phyloP scores from a whole-genome alignment of 2,797 vertebrate genomes.

The Pseudochirops corinnae region DNA sequence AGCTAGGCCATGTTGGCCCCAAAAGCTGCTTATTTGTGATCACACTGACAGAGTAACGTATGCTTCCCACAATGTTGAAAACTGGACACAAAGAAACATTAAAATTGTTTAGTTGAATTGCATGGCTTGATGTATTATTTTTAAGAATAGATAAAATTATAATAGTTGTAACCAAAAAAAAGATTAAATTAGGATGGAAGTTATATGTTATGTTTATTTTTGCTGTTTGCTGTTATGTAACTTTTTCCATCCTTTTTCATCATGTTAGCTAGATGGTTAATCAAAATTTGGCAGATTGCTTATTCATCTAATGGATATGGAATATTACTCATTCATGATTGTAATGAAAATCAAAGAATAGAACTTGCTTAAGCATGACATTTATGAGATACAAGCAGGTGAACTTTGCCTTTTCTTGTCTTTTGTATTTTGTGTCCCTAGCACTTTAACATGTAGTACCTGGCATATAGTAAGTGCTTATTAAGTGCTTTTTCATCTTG shows the following conservation, averaged over 20 bases:
- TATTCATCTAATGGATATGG: neutral
- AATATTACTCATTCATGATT: neutral
- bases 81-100: conserved; percentile 23
- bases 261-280: neutral
- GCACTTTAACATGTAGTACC: neutral
- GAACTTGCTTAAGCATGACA: neutral
- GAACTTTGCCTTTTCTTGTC: neutral
- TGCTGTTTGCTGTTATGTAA: neutral
- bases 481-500: neutral
- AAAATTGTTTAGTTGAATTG: neutral
- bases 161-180: neutral
- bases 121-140: neutral
- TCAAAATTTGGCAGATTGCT: neutral
- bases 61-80: conserved; percentile 60
- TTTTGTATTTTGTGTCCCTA: neutral
- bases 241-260: neutral
- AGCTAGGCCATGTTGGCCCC: conserved; percentile 75
- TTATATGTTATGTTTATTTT: neutral
- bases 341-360: neutral
- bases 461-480: neutral
- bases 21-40: conserved; percentile 74
- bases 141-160: neutral
- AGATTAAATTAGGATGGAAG: neutral
- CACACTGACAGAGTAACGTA: conserved; percentile 51
- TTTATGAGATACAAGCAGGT: neutral